Evolutionary conservation across 2,113 vertebrate genomes (phyloP), one percentile per base, ranked within the genome.

Genomic region (Lophochroa leadbeateri): DNA sequence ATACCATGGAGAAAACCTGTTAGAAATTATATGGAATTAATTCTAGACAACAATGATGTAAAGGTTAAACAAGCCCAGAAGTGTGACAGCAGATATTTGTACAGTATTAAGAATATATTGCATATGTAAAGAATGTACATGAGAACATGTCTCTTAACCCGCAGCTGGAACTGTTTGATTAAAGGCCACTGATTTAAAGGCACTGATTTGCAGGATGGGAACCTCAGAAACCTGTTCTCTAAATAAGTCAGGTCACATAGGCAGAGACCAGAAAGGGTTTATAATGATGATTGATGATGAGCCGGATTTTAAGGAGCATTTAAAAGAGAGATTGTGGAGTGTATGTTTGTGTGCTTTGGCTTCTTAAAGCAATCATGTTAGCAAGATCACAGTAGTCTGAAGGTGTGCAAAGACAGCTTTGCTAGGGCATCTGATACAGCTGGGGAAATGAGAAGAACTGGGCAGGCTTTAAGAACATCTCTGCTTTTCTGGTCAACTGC

Each of bases 331-430:
- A 4, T 39, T 27, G 15, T 46, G 29, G 58, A 20, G 23, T 8
- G 5, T 53, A 4, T 12, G n/a, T 41, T 33, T 82, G 50, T 16
- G 9, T 76, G 41, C 58, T 57, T 77, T 39, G 68, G 19, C 29
- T 92, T 47, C 39, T 33, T 60, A 57, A 61, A 86, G 55, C 0
- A 4, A 4, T 78, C 31, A 1, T 5, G 43, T 58, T 31, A 33
- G 64, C 8, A 8, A 70, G 61, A 39, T 85, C 29, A 2, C 0
- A 0, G 53, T 2, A 10, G 76, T 7, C 46, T 41, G 46, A 39
- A 44, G 67, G 72, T 47, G 29, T 28, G 41, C 58, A 24, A 71
- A 39, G 44, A 12, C 17, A 23, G 64, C 31, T 58, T 29, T 71
- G 55, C 60, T 27, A 9, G 72, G 46, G 46, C 14, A 2, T 11